phyloP scores from a whole-genome alignment of 2,888 invertebrate genomes.

The Drosophila merina region DNA sequence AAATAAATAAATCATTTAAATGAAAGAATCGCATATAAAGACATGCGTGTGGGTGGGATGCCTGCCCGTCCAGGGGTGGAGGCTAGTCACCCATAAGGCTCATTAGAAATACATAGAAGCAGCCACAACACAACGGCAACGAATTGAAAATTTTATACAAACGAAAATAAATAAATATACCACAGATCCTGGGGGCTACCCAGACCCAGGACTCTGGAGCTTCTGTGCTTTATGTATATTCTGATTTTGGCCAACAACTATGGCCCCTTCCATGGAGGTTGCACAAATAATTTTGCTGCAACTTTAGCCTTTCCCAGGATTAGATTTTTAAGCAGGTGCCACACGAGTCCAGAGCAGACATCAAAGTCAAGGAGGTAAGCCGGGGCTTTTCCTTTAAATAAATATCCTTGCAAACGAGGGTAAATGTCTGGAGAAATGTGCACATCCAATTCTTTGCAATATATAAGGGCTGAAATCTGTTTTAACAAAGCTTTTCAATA shows the following conservation, averaged over 20 bases:
- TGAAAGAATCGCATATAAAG: slow-evolving; percentile 59
- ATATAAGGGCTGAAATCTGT: too few relatives aligned
- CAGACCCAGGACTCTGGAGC: not conserved
- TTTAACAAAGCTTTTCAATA: too few relatives aligned
- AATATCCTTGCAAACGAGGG: not conserved
- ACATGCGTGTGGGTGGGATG: not conserved
- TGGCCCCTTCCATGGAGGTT: not conserved
- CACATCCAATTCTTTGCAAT: too few relatives aligned
- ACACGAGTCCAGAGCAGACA: not conserved
- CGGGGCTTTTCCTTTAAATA: not conserved
- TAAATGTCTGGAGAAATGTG: not conserved
- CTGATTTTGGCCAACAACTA: not conserved
- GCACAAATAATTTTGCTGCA: not conserved
- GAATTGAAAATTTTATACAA: slow-evolving; percentile 31
- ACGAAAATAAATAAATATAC: slow-evolving; percentile 19
- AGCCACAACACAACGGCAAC: slow-evolving; percentile 27
- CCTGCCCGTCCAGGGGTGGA: not conserved
- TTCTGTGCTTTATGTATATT: not conserved
- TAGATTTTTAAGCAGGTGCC: not conserved
- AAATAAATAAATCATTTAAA: slow-evolving; percentile 79
- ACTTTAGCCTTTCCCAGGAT: not conserved
- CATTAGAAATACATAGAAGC: slow-evolving; percentile 68
- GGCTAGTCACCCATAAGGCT: slow-evolving; percentile 57
- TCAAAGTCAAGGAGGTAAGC: not conserved
- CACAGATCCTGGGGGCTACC: not conserved